A percentile compares a stretch with the other conserved stretches of the same genome.
Conservation (phyloP, 2,888 invertebrate genomes). For the Arge pagana region DNA sequence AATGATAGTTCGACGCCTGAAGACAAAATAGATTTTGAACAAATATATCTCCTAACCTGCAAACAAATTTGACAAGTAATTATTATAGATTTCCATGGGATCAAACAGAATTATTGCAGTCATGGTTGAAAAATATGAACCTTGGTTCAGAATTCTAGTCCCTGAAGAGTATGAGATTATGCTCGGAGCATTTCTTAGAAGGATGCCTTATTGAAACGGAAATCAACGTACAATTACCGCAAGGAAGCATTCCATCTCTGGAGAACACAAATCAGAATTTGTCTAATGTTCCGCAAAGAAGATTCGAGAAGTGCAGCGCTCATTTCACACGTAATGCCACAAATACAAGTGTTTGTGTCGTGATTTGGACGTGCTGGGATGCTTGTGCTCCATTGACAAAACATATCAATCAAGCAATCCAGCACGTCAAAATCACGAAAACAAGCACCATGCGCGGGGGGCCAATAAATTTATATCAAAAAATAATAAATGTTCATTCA, state of each 20-base stretch:
- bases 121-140: constrained; percentile 2
- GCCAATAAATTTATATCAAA: background rate
- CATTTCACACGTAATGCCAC: constrained; percentile 2
- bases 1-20: background rate
- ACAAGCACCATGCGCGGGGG: too few species aligned
- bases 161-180: background rate
- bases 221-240: background rate
- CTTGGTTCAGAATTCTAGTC: background rate
- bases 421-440: too few species aligned
- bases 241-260: constrained; percentile 9
- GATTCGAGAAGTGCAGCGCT: background rate
- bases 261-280: constrained; percentile 2
- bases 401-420: too few species aligned
- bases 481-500: constrained; percentile 2
- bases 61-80: background rate
- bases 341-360: background rate
- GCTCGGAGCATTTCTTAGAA: background rate
- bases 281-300: background rate
- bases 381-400: background rate
- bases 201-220: background rate
- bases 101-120: background rate
- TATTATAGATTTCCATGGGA: constrained; percentile 2
- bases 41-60: constrained; percentile 6
- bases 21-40: constrained; percentile 1
- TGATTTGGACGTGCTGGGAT: background rate